A percentile compares a stretch with the other conserved stretches of the same genome.
Evolutionary conservation across 2,113 vertebrate species (phyloP).

Genomic region (Apus apus): DNA sequence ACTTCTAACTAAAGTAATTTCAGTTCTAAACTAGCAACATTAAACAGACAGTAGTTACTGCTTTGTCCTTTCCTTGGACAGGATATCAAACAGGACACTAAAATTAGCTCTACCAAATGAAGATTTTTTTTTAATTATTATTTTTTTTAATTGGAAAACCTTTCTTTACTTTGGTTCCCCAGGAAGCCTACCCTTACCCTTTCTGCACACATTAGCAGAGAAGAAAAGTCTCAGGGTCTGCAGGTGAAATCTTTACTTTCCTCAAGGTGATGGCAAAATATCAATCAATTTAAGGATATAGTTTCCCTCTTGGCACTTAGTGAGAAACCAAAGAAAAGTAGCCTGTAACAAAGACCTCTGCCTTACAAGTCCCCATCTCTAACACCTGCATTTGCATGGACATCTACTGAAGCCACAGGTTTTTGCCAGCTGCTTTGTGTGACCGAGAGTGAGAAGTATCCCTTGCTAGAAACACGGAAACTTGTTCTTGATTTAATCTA

Average conservation of each 20-base stretch:
- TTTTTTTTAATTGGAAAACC: not conserved
- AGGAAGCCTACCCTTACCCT: not conserved
- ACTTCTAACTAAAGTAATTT: not conserved
- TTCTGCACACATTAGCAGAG: not conserved
- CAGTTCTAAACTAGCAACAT: not conserved
- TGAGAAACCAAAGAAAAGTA: not conserved
- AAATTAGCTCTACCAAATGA: not conserved
- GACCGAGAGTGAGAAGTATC: not conserved
- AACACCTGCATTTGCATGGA: not conserved
- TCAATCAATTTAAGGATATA: not conserved
- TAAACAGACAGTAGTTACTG: not conserved
- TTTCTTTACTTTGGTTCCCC: not conserved
- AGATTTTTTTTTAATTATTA: not conserved
- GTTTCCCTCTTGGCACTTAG: not conserved
- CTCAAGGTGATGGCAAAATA: not conserved
- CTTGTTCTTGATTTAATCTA: not conserved
- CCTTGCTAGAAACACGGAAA: not conserved
- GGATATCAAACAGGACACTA: not conserved
- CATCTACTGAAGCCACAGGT: not conserved
- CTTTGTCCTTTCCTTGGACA: not conserved
- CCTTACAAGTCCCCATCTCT: not conserved
- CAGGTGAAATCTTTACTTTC: not conserved
- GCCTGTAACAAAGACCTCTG: not conserved
- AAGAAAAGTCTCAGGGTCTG: not conserved
- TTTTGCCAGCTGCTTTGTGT: not conserved